A percentile compares a stretch with the other conserved stretches of the same genome.
Conservation (phyloP, 2,797 vertebrate species). For the Pantherophis vulpinus region DNA sequence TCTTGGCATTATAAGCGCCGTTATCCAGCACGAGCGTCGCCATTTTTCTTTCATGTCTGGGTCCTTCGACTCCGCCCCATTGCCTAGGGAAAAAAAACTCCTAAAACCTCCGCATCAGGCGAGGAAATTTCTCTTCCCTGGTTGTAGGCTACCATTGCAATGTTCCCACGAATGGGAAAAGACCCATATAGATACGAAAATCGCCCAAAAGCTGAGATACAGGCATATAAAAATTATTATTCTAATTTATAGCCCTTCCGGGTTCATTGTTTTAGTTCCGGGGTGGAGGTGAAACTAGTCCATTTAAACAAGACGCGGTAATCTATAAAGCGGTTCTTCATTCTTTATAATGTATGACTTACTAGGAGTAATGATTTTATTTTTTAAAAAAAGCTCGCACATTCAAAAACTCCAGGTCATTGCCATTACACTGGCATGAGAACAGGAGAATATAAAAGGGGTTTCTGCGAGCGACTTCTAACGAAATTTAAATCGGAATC, state of each 20-base stretch:
- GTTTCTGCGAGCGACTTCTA: background rate
- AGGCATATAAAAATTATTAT: background rate
- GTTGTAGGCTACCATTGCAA: background rate
- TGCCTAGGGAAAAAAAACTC: constrained; percentile 29
- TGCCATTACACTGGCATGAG: background rate
- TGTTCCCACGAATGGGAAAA: background rate
- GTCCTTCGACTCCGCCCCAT: constrained; percentile 10
- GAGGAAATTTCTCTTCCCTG: background rate
- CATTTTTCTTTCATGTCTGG: constrained; percentile 66
- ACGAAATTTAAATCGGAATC: background rate
- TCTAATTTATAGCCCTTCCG: background rate
- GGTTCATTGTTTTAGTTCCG: background rate
- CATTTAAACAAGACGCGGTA: background rate
- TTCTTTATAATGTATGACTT: background rate
- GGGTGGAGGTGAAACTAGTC: background rate
- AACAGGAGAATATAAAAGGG: background rate
- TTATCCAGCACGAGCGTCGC: constrained; percentile 92
- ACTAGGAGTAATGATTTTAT: background rate
- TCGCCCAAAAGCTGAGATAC: background rate
- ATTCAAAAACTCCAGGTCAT: background rate
- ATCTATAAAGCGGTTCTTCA: background rate
- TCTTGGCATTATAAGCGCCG: constrained; percentile 91
- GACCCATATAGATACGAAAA: background rate
- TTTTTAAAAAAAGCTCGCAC: background rate
- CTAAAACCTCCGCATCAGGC: constrained; percentile 40